Evolutionary conservation across 37 sponge, comb jelly and placozoan species (phyloP).

Genomic region (Agelas oroides): DNA sequence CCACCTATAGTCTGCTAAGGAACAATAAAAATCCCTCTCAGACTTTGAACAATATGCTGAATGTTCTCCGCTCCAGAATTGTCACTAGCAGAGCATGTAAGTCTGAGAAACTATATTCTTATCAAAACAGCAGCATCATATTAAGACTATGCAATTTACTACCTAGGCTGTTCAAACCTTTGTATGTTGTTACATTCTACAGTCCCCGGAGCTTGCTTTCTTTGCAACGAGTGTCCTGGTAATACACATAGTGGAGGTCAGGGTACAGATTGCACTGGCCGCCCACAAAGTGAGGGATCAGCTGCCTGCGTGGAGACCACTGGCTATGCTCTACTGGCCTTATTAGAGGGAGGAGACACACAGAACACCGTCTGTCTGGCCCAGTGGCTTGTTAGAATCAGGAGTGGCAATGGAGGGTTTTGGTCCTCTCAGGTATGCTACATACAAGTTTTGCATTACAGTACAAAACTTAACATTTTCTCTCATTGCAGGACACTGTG

Average conservation of each 20-base stretch:
- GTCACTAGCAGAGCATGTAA: slow-evolving; percentile 14
- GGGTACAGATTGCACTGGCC: slow-evolving; percentile 8
- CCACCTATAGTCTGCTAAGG: slow-evolving; percentile 18
- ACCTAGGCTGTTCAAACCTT: too few species aligned
- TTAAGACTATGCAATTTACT: too few species aligned
- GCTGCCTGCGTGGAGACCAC: slow-evolving; percentile 72
- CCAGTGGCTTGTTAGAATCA: slow-evolving; percentile 59
- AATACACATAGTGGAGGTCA: neutral
- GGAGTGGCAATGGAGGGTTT: slow-evolving; percentile 50
- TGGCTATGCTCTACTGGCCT: slow-evolving; percentile 63
- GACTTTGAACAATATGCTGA: neutral
- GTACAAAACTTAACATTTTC: too few species aligned
- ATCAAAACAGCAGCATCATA: too few species aligned
- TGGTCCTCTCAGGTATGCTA: slow-evolving; percentile 54
- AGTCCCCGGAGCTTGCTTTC: slow-evolving; percentile 58
- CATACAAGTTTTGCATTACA: too few species aligned
- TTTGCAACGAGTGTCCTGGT: slow-evolving; percentile 63
- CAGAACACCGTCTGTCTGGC: slow-evolving; percentile 51
- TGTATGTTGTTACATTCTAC: neutral
- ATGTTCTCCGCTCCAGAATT: slow-evolving; percentile 4
- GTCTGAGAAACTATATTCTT: too few species aligned
- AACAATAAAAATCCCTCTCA: neutral
- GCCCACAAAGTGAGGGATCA: slow-evolving; percentile 29
- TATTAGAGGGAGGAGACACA: slow-evolving; percentile 30
- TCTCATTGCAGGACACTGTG: slow-evolving; percentile 39